Conservation (phyloP, 2,113 vertebrate species). For the Esox niger region DNA sequence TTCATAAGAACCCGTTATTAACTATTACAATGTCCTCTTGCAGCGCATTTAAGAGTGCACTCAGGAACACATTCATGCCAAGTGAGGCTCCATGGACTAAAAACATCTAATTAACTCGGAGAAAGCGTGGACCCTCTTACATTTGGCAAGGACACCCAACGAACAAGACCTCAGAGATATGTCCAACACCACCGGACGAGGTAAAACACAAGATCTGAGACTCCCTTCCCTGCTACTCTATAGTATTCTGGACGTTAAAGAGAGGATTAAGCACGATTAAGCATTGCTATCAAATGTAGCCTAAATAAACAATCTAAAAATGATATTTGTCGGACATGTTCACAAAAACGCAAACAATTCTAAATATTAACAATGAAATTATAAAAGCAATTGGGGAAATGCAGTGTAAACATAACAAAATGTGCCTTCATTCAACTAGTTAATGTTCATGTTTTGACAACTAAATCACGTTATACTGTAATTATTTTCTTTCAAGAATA, state of each 20-base stretch:
- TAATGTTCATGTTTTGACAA: background rate
- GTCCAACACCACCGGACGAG: slow-evolving; percentile 73
- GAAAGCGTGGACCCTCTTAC: slow-evolving; percentile 56
- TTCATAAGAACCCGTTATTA: slow-evolving; percentile 26
- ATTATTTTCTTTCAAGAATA: background rate
- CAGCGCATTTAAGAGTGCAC: slow-evolving; percentile 53
- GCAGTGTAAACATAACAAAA: background rate
- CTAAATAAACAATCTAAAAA: too few relatives aligned
- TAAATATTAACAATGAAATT: background rate
- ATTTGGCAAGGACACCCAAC: slow-evolving; percentile 60
- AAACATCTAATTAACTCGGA: slow-evolving; percentile 58
- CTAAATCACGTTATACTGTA: background rate
- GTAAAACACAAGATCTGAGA: slow-evolving; percentile 62
- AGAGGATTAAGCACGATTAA: background rate
- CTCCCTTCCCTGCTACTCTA: background rate
- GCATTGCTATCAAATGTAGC: too few relatives aligned
- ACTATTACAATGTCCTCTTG: slow-evolving; percentile 57
- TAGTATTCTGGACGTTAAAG: background rate
- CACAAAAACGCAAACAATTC: background rate
- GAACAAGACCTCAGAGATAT: slow-evolving; percentile 70
- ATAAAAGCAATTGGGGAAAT: background rate
- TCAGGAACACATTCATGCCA: slow-evolving; percentile 65
- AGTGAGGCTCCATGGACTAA: slow-evolving; percentile 60
- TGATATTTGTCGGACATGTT: background rate
- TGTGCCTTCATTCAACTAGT: background rate